Conservation (phyloP, 2,113 vertebrate species). For the Euleptes europaea region DNA sequence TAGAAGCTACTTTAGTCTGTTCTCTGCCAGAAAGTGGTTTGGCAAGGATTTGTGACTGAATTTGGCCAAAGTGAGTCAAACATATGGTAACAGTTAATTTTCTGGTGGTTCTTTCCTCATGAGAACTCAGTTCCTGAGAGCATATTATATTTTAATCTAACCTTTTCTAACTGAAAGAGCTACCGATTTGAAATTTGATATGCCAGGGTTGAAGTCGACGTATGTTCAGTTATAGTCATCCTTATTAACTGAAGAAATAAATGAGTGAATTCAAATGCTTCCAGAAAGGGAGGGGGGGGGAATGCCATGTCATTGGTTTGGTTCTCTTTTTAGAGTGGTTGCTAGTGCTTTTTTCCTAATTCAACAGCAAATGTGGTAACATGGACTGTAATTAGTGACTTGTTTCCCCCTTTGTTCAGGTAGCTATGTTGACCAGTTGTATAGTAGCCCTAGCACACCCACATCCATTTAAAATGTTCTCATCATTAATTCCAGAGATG, state of each 20-base stretch:
- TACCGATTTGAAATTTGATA: slow-evolving; percentile 65
- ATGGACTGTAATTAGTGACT: background rate
- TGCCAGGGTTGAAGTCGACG: slow-evolving; percentile 33
- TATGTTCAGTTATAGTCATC: slow-evolving; percentile 35
- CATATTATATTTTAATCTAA: slow-evolving; percentile 68
- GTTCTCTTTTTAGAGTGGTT: background rate
- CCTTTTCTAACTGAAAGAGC: slow-evolving; percentile 65
- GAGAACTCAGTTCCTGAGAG: slow-evolving; percentile 61
- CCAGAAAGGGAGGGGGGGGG: background rate
- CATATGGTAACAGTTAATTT: slow-evolving; percentile 73
- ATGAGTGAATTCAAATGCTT: slow-evolving; percentile 31
- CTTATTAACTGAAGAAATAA: slow-evolving; percentile 46
- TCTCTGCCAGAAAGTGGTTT: slow-evolving; percentile 57
- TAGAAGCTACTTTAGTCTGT: slow-evolving; percentile 54
- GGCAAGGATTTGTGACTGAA: slow-evolving; percentile 60
- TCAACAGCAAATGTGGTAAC: background rate
- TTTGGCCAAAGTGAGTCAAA: slow-evolving; percentile 65
- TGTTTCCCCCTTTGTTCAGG: background rate
- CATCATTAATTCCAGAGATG: background rate
- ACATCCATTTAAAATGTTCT: background rate
- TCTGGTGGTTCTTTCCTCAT: slow-evolving; percentile 58
- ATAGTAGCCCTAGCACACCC: background rate
- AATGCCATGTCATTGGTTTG: too few species aligned
- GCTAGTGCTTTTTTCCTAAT: background rate
- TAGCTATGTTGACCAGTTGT: background rate